phyloP scores from a whole-genome alignment of 2,888 invertebrate genomes.

The Aproaerema taeniolella region DNA sequence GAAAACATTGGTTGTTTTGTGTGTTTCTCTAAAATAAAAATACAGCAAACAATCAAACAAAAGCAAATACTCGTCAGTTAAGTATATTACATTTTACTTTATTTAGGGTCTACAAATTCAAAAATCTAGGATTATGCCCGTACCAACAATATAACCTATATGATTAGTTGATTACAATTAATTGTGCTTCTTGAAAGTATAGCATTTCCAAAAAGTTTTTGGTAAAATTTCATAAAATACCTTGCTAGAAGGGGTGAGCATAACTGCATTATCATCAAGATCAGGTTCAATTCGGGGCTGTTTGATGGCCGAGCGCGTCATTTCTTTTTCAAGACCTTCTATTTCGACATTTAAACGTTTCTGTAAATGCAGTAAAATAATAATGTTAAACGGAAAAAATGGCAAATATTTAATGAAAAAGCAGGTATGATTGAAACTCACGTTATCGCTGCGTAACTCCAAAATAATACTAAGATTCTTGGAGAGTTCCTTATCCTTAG shows the following conservation, averaged over 20 bases:
- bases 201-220: no score
- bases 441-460: conserved; percentile 47
- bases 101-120: no score
- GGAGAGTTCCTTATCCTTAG: conserved; percentile 40
- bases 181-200: no score
- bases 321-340: conserved; percentile 48
- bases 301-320: conserved; percentile 29
- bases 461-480: conserved; percentile 41
- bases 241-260: conserved; percentile 26
- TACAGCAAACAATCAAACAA: no score
- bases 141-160: background rate
- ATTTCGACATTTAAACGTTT: conserved; percentile 46
- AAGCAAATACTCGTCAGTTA: no score
- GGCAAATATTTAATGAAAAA: conserved; percentile 1
- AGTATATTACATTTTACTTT: no score
- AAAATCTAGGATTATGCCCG: no score
- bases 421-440: conserved; percentile 21
- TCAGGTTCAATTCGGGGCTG: conserved; percentile 21
- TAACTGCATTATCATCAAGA: conserved; percentile 38
- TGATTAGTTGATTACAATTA: background rate
- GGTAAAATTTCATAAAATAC: no score
- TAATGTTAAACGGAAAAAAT: no score
- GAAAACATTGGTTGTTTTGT: no score
- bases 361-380: conserved; percentile 24
- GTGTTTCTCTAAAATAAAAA: background rate